Conservation (phyloP, 2,797 vertebrate species). For the Trachurus trachurus region DNA sequence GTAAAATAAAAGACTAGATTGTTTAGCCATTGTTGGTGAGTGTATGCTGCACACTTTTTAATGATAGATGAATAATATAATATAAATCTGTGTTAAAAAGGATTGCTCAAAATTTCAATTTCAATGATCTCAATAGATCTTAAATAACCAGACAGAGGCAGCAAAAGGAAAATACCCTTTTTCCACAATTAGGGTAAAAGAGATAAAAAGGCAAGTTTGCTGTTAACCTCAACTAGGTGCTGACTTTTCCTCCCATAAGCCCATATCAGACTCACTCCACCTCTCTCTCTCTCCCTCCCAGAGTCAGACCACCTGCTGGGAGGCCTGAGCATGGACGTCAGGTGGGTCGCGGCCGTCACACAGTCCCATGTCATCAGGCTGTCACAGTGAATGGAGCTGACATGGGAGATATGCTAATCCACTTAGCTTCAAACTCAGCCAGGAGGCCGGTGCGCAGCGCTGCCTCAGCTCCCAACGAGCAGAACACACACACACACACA, state of each 20-base stretch:
- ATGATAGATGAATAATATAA: too few species aligned
- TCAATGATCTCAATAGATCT: background rate
- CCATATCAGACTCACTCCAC: conserved; percentile 2
- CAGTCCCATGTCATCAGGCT: conserved; percentile 82
- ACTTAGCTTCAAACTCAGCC: conserved; percentile 84
- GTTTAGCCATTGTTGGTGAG: background rate
- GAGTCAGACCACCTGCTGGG: conserved; percentile 77
- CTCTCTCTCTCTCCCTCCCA: conserved; percentile 22
- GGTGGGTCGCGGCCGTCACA: conserved; percentile 79
- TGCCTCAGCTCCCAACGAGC: conserved; percentile 47
- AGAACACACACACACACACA: conserved; percentile 48
- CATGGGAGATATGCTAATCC: conserved; percentile 85
- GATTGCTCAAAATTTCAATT: too few species aligned
- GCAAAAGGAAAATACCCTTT: background rate
- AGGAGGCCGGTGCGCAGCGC: conserved; percentile 57
- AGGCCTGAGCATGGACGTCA: conserved; percentile 73
- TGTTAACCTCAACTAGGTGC: background rate
- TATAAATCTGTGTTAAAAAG: background rate
- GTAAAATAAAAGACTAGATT: background rate
- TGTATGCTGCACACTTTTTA: background rate
- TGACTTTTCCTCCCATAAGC: conserved; percentile 18
- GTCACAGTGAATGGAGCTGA: conserved; percentile 80
- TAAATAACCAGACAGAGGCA: background rate
- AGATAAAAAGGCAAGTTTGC: background rate
- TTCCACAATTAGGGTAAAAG: background rate